Conservation (phyloP, 2,888 invertebrate genomes). For the Nymphalis urticae region DNA sequence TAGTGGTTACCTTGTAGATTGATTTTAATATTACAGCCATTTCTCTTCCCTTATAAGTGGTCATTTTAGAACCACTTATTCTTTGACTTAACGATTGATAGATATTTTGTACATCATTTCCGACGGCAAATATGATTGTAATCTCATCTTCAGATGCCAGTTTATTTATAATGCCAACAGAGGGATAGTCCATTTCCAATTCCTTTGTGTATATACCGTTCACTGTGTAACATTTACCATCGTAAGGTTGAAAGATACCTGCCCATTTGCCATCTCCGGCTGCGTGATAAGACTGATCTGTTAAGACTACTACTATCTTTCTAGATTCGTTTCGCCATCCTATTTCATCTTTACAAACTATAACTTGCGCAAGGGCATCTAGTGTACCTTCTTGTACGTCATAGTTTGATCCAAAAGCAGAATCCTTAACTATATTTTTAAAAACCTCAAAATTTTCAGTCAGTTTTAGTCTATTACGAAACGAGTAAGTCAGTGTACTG, state of each 20-base stretch:
- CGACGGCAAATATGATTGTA: constrained; percentile 54
- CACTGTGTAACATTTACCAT: constrained; percentile 85
- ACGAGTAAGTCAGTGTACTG: constrained; percentile 83
- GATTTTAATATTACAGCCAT: constrained; percentile 46
- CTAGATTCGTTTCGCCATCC: constrained; percentile 90
- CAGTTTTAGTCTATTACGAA: constrained; percentile 86
- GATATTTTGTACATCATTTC: constrained; percentile 1
- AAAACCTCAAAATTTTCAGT: constrained; percentile 78
- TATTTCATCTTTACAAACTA: constrained; percentile 84
- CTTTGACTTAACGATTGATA: constrained; percentile 46
- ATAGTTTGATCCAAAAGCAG: constrained; percentile 77
- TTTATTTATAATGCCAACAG: constrained; percentile 84
- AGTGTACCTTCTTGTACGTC: constrained; percentile 91
- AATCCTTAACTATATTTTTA: constrained; percentile 60
- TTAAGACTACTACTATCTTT: constrained; percentile 88
- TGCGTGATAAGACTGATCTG: constrained; percentile 88
- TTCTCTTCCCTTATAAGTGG: constrained; percentile 12
- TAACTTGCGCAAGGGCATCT: constrained; percentile 91
- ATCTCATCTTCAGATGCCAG: constrained; percentile 53
- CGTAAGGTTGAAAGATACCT: constrained; percentile 86
- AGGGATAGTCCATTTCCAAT: constrained; percentile 88
- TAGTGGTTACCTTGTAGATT: constrained; percentile 55
- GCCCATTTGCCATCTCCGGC: constrained; percentile 88
- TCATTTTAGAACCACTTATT: constrained; percentile 51
- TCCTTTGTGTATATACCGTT: constrained; percentile 79